Conservation (phyloP, 2,888 invertebrate species). For the Chirona hameri region DNA sequence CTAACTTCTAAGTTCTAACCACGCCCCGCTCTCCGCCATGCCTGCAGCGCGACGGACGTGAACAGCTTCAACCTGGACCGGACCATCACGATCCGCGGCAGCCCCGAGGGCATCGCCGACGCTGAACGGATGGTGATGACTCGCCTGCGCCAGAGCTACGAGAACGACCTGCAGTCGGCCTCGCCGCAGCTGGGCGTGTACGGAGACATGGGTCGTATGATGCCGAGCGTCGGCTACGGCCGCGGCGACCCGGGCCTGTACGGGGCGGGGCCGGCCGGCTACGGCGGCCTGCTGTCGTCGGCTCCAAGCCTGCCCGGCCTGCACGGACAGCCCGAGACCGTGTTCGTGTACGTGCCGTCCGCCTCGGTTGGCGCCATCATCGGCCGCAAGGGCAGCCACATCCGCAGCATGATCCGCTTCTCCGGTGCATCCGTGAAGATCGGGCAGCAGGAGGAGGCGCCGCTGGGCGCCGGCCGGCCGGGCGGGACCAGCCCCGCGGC, state of each 20-base stretch:
- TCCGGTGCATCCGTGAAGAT: conserved; percentile 93
- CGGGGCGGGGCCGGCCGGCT: conserved; percentile 48
- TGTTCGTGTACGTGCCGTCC: conserved; percentile 93
- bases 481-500: background rate
- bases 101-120: conserved; percentile 63
- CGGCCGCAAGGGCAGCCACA: conserved; percentile 94
- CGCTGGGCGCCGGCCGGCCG: background rate
- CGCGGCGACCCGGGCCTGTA: conserved; percentile 37
- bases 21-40: background rate
- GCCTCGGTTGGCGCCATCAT: conserved; percentile 98
- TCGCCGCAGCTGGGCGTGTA: background rate
- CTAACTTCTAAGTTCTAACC: too few species aligned
- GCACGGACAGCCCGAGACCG: conserved; percentile 66
- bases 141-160: conserved; percentile 92
- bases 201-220: background rate
- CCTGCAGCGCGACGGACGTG: conserved; percentile 79
- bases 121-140: conserved; percentile 94
- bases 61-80: conserved; percentile 93
- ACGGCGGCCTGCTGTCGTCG: conserved; percentile 4
- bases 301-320: background rate
- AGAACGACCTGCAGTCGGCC: conserved; percentile 78
- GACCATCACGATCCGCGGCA: conserved; percentile 83
- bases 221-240: background rate
- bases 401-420: conserved; percentile 93
- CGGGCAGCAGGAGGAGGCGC: conserved; percentile 79